Conservation (phyloP, 2,888 invertebrate species). For the Brenthis daphne region DNA sequence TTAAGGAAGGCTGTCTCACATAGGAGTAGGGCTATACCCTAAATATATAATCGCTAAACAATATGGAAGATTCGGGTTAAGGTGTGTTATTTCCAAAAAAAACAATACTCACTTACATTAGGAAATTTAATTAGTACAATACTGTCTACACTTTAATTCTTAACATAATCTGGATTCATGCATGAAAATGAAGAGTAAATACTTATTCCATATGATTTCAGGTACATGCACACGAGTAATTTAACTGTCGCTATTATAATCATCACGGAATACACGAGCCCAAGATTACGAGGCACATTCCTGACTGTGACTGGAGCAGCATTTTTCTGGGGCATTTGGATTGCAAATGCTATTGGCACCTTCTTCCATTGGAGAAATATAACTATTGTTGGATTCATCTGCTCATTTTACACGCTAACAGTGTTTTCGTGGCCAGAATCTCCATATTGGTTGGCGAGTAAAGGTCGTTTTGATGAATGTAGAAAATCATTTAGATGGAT, state of each 20-base stretch:
- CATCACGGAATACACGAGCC: conserved; percentile 46
- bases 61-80: too few species aligned
- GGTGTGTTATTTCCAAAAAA: too few species aligned
- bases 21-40: too few species aligned
- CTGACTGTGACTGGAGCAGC: conserved; percentile 47
- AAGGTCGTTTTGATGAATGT: conserved; percentile 54
- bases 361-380: conserved; percentile 48
- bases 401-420: conserved; percentile 18
- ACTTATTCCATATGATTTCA: neutral
- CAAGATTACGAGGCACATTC: conserved; percentile 47
- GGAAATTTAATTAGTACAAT: too few species aligned
- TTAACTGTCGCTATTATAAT: conserved; percentile 44
- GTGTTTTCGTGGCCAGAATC: conserved; percentile 30
- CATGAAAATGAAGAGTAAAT: neutral
- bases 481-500: conserved; percentile 52
- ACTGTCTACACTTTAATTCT: too few species aligned
- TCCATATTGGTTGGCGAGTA: conserved; percentile 58
- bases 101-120: too few species aligned
- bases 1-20: too few species aligned
- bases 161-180: too few species aligned
- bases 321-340: conserved; percentile 49
- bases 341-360: conserved; percentile 49
- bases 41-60: too few species aligned
- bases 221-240: conserved; percentile 26
- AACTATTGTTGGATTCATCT: conserved; percentile 38